Base-by-base conservation (phyloP, 2,113 vertebrate genomes). In the Calyptommatus sinebrachiatus region DNA sequence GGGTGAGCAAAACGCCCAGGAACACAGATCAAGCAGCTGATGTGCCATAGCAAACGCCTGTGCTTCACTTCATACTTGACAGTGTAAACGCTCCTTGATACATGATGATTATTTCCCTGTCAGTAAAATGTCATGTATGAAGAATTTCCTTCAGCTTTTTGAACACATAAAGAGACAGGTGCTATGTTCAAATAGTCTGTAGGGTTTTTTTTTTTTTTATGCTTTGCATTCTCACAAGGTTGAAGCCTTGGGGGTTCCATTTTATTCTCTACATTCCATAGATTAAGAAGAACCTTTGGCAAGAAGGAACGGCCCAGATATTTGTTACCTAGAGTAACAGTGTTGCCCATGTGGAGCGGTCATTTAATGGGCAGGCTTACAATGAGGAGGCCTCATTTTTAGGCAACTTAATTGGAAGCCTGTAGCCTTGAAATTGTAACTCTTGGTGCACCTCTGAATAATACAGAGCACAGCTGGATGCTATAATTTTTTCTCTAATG, bases 401-500 rank as follows among this genome's bases (percentile, higher is more conserved):
- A 72, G 11, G 65, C 29, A 21, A 35, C 14, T 45, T 29, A 8
- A 10, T 24, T 4, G 29, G 48, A 76, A 78, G 87, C 57, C 78
- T 5, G 0, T 57, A 65, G 88, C 90, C 86, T 83, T 90, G 41
- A 86, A 86, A 83, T 83, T 75, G 83, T 0, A 5, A 68, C 88
- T 91, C 92, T 85, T 86, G 88, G 90, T 83, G 90, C 89, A 85
- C 84, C 85, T 85, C 86, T 12, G 76, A 72, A 18, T 35, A 87
- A 87, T 71, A 57, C 2, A 0, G 83, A 88, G 76, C 35, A 48
- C 66, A 76, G 82, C 83, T 35, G 41, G 21, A 70, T 65, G 68
- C 76, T 73, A 24, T 83, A 85, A 87, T 78, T 84, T 91, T 86
- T 85, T 74, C 60, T 66, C 73, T 84, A 16, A 2, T 84, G 88